A percentile compares a stretch with the other conserved stretches of the same genome.
These are phyloP conservation scores for Triplophysa yarkandensis DNA, from an alignment of 2,797 vertebrate genomes.

Conservation along the genomic window DNA sequence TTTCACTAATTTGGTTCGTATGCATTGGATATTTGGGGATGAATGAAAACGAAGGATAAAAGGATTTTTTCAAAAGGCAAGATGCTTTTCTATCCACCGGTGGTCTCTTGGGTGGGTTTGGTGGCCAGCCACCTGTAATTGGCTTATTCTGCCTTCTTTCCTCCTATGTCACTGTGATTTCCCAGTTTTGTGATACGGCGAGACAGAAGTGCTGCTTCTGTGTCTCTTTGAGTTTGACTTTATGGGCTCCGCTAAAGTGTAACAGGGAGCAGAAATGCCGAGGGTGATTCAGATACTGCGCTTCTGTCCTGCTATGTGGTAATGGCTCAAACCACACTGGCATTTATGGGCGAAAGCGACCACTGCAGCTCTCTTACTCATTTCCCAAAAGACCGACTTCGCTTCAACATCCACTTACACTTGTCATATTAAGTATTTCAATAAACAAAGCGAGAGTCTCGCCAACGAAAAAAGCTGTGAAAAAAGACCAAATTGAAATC, in stretches of 20 bases:
- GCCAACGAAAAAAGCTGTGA: no score
- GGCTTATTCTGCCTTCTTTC: slow-evolving; percentile 55
- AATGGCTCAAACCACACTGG: slow-evolving; percentile 36
- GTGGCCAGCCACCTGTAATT: slow-evolving; percentile 56
- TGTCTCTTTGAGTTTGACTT: slow-evolving; percentile 60
- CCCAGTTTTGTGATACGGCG: slow-evolving; percentile 54
- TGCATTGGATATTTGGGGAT: slow-evolving; percentile 7
- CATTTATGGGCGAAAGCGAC: slow-evolving; percentile 23
- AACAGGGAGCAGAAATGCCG: slow-evolving; percentile 37
- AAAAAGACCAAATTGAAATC: not conserved
- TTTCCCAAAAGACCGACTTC: slow-evolving; percentile 30
- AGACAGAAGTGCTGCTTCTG: slow-evolving; percentile 57
- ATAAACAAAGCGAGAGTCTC: not conserved
- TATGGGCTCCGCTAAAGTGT: slow-evolving; percentile 50
- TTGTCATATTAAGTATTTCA: slow-evolving; percentile 28
- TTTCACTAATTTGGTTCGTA: slow-evolving; percentile 51
- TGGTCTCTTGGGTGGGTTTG: slow-evolving; percentile 29
- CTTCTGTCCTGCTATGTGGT: slow-evolving; percentile 32
- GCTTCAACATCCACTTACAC: slow-evolving; percentile 7
- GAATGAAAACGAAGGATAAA: slow-evolving; percentile 17
- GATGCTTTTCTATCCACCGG: slow-evolving; percentile 27
- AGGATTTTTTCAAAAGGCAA: slow-evolving; percentile 4
- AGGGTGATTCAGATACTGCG: slow-evolving; percentile 30
- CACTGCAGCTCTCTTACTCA: slow-evolving; percentile 13
- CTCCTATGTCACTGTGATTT: slow-evolving; percentile 59